These are phyloP conservation scores for Monodelphis domestica DNA, from an alignment of 2,797 vertebrate species.

Conservation along the genomic window DNA sequence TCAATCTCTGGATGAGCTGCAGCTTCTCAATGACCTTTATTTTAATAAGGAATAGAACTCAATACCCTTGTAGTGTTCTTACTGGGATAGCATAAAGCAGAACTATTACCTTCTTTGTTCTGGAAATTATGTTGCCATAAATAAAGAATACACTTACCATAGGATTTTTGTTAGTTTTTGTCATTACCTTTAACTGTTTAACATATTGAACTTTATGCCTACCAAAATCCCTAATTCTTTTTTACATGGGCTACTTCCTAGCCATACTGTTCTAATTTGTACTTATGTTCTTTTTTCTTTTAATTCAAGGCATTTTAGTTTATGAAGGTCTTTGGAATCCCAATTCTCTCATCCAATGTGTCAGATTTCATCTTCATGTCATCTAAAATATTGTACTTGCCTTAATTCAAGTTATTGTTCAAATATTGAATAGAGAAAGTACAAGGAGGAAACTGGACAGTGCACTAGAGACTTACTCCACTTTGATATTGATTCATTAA, in stretches of 20 bases:
- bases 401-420: neutral
- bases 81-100: neutral
- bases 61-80: neutral
- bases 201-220: neutral
- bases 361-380: neutral
- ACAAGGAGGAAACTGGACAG: neutral
- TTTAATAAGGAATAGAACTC: neutral
- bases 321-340: neutral
- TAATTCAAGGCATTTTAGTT: neutral
- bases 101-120: neutral
- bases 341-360: neutral
- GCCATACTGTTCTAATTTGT: neutral
- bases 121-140: neutral
- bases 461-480: neutral
- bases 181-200: neutral
- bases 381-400: neutral
- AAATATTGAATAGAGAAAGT: neutral
- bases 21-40: neutral
- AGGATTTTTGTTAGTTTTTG: neutral
- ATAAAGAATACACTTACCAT: neutral
- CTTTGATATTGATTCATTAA: neutral
- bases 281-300: neutral
- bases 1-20: neutral
- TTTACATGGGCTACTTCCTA: neutral
- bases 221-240: neutral